Conservation (phyloP, 1,140 invertebrate genomes). For the Megathymus violae region DNA sequence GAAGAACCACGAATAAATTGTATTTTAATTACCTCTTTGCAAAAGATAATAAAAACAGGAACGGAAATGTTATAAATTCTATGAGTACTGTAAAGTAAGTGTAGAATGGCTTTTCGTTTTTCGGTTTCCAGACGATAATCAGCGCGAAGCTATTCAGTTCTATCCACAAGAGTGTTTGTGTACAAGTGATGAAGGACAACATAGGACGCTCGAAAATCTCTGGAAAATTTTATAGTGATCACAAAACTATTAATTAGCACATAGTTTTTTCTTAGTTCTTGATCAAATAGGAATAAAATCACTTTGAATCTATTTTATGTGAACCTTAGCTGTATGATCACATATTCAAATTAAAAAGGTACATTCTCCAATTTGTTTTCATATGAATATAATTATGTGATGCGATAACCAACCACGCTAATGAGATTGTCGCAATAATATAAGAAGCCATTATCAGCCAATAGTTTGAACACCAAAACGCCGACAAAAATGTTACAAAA, state of each 20-base stretch:
- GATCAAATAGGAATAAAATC: too few relatives aligned
- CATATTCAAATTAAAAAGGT: constrained; percentile 89
- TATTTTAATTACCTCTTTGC: constrained; percentile 62
- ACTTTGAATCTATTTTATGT: too few relatives aligned
- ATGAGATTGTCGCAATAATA: constrained; percentile 68
- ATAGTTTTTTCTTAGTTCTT: too few relatives aligned
- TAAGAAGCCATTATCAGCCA: constrained; percentile 55
- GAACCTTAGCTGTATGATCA: constrained; percentile 87
- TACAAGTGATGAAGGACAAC: constrained; percentile 92
- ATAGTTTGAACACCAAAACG: constrained; percentile 56
- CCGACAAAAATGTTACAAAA: constrained; percentile 50
- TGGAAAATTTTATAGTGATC: too few relatives aligned
- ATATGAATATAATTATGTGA: constrained; percentile 93
- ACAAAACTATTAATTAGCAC: too few relatives aligned
- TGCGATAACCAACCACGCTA: constrained; percentile 85
- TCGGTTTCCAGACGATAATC: constrained; percentile 87
- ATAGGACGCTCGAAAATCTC: constrained; percentile 91
- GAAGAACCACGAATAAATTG: too few relatives aligned
- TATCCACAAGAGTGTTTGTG: constrained; percentile 91
- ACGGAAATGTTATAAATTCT: constrained; percentile 57
- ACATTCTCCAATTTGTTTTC: constrained; percentile 92
- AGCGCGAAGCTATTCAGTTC: constrained; percentile 85
- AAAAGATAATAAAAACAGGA: constrained; percentile 56
- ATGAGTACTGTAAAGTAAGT: constrained; percentile 54
- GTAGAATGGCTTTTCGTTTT: constrained; percentile 55